phyloP scores from a whole-genome alignment of 2,797 vertebrate genomes.

The Galaxias olidus region DNA sequence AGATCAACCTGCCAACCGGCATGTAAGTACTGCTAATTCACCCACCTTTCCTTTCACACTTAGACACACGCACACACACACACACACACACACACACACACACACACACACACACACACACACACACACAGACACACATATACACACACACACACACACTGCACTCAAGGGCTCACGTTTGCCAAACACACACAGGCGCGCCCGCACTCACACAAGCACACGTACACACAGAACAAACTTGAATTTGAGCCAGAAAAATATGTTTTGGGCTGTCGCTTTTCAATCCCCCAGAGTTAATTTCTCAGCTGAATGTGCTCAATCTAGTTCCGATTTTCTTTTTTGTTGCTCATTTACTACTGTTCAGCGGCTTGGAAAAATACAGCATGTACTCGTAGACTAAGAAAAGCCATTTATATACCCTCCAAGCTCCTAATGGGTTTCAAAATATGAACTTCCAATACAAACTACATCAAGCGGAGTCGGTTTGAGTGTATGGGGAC shows the following conservation, averaged over 20 bases:
- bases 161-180: too few species aligned
- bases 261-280: slow-evolving; percentile 25
- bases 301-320: slow-evolving; percentile 50
- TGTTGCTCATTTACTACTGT: slow-evolving; percentile 36
- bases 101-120: slow-evolving; percentile 2
- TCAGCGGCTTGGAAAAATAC: slow-evolving; percentile 43
- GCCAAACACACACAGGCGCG: slow-evolving; percentile 27
- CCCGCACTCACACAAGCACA: background rate
- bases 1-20: slow-evolving; percentile 62
- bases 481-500: slow-evolving; percentile 10
- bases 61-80: slow-evolving; percentile 16
- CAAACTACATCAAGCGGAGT: slow-evolving; percentile 16
- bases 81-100: slow-evolving; percentile 17
- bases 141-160: slow-evolving; percentile 2
- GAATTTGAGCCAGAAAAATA: slow-evolving; percentile 17
- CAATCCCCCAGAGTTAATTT: slow-evolving; percentile 48
- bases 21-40: slow-evolving; percentile 61
- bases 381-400: slow-evolving; percentile 31
- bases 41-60: slow-evolving; percentile 44
- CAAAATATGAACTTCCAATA: slow-evolving; percentile 25
- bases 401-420: slow-evolving; percentile 42
- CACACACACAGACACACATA: slow-evolving; percentile 8
- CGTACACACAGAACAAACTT: background rate
- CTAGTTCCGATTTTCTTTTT: slow-evolving; percentile 21
- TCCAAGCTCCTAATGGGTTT: slow-evolving; percentile 31